Evolutionary conservation across 2,113 vertebrate genomes (phyloP).

Genomic region (Bubo bubo): DNA sequence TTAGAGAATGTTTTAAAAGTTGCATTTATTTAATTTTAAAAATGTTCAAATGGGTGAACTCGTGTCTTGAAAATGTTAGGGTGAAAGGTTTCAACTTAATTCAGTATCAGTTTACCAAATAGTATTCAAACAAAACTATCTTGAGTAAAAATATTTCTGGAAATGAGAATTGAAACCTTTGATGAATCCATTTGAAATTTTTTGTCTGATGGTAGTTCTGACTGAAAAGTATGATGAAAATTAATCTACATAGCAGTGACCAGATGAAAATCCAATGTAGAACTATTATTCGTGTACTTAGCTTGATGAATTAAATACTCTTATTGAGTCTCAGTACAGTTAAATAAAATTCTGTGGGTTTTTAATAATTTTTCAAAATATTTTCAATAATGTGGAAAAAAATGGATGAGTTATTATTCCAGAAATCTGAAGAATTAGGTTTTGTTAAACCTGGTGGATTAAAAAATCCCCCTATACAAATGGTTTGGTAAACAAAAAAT

Average conservation of each 20-base stretch:
- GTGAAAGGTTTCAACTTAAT: background rate
- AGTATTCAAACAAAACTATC: background rate
- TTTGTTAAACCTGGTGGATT: background rate
- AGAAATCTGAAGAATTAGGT: background rate
- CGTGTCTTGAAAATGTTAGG: background rate
- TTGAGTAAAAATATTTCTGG: background rate
- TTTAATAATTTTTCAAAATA: background rate
- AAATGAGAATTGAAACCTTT: background rate
- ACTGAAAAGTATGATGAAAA: background rate
- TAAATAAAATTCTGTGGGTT: background rate
- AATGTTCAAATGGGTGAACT: background rate
- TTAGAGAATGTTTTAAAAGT: background rate
- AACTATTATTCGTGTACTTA: background rate
- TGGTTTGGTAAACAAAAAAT: background rate
- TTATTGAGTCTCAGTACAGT: background rate
- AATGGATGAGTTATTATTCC: background rate
- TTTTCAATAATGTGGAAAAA: background rate
- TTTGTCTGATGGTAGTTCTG: background rate
- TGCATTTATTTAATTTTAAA: background rate
- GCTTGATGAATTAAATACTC: background rate
- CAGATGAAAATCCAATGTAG: background rate
- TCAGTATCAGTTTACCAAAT: background rate
- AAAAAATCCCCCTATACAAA: background rate
- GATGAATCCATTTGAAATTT: background rate
- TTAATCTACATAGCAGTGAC: background rate